Evolutionary conservation across 1,140 invertebrate species (phyloP), one percentile per base, ranked within the genome.

Genomic region (Coenobita brevimanus): DNA sequence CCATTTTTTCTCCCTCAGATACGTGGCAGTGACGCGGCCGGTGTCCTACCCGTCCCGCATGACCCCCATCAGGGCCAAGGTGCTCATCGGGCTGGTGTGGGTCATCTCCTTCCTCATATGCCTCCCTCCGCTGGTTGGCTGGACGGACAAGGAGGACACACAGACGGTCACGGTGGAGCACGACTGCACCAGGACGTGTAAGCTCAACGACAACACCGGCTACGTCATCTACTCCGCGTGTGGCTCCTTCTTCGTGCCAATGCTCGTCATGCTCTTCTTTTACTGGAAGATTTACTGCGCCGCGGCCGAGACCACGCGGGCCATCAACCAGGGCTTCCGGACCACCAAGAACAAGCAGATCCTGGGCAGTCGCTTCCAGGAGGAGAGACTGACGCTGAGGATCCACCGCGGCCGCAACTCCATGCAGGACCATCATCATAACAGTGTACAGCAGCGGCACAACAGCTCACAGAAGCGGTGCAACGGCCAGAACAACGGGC

Each of bases 251-350:
- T 98, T 98, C 92, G 96, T 99, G 91, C 98, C 98, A 15, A 98
- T 98, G 95, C 95, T 98, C 90, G 96, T 99, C 50, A 99, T 99
- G 97, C 94, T 98, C 76, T 98, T 99, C 94, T 97, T 99, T 93
- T 99, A 99, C 93, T 97, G 97, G 95, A 94, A 97, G 89, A 99
- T 99, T 91, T 99, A 99, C 93, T 95, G 96, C 82, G 97, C 97
- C 0, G 97, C 97, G 24, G 95, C 97, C 2, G 95, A 96, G 87
- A 98, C 97, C 0, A 98, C 97, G 0, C 95, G 95, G 90, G 97
- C 97, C 41, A 97, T 98, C 91, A 97, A 97, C 93, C 96, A 97
- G 95, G 98, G 95, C 81, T 98, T 98, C 92, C 95, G 97, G 86
- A 98, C 97, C 54, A 98, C 97, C 21, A 98, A 97, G 93, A 95